Conservation (phyloP, 2,797 vertebrate genomes). For the Sebastes vulpes region DNA sequence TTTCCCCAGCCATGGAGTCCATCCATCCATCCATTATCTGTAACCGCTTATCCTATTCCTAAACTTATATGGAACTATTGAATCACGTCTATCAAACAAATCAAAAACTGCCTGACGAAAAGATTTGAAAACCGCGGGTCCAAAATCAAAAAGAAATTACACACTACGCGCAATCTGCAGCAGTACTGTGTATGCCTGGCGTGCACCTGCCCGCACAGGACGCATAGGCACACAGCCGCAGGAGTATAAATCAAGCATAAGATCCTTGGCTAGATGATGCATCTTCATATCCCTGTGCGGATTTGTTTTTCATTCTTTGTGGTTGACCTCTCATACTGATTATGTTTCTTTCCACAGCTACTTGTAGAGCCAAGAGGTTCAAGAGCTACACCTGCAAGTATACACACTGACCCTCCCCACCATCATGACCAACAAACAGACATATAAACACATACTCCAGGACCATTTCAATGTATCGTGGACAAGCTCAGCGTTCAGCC, state of each 20-base stretch:
- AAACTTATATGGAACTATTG: too few relatives aligned
- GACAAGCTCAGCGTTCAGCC: slow-evolving; percentile 13
- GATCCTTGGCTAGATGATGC: slow-evolving; percentile 19
- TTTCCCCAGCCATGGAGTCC: too few relatives aligned
- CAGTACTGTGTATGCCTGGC: too few relatives aligned
- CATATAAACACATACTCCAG: background rate
- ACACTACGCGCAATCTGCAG: too few relatives aligned
- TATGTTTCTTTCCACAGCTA: slow-evolving; percentile 63
- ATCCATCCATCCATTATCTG: too few relatives aligned
- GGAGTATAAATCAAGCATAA: background rate
- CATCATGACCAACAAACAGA: slow-evolving; percentile 11
- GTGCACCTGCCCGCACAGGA: too few relatives aligned
- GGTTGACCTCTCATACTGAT: slow-evolving; percentile 41
- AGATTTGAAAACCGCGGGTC: too few relatives aligned
- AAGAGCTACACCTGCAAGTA: slow-evolving; percentile 68
- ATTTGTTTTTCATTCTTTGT: slow-evolving; percentile 46
- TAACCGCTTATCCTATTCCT: too few relatives aligned
- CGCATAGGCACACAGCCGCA: too few relatives aligned
- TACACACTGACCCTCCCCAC: slow-evolving; percentile 31
- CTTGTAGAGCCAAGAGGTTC: slow-evolving; percentile 34
- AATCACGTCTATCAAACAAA: too few relatives aligned
- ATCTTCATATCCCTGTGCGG: slow-evolving; percentile 30
- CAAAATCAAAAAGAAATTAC: too few relatives aligned
- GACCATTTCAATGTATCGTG: slow-evolving; percentile 1
- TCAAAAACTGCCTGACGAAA: too few relatives aligned